These are phyloP conservation scores for Hetaerina americana DNA, from an alignment of 1,140 invertebrate species.

Conservation along the genomic window DNA sequence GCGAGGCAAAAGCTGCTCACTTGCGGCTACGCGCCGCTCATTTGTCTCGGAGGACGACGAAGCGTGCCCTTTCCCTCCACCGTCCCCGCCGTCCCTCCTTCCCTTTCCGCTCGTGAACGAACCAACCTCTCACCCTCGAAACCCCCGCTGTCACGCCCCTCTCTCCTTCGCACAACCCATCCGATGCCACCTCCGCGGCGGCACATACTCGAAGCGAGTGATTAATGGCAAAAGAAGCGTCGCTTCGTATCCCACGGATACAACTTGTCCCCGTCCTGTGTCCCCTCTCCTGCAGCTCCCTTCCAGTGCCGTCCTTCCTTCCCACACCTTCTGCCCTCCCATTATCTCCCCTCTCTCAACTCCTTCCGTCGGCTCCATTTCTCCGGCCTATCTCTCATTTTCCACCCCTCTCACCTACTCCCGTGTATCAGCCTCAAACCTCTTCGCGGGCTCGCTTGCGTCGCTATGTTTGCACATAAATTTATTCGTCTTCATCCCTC, in stretches of 20 bases:
- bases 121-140: no score
- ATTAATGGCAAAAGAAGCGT: background rate
- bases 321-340: background rate
- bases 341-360: background rate
- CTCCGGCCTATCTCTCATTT: no score
- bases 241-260: background rate
- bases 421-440: no score
- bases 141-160: no score
- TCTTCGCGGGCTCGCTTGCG: no score
- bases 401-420: no score
- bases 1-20: background rate
- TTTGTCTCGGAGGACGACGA: background rate
- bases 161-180: no score
- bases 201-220: background rate
- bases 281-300: background rate
- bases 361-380: no score
- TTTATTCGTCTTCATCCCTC: no score
- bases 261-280: background rate
- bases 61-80: background rate
- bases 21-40: background rate
- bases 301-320: background rate
- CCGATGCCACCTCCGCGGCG: background rate
- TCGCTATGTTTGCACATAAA: no score
- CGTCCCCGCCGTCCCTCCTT: no score
- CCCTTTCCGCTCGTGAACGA: no score